Base-by-base conservation (phyloP, 2,888 invertebrate species). In the Griposia aprilina region DNA sequence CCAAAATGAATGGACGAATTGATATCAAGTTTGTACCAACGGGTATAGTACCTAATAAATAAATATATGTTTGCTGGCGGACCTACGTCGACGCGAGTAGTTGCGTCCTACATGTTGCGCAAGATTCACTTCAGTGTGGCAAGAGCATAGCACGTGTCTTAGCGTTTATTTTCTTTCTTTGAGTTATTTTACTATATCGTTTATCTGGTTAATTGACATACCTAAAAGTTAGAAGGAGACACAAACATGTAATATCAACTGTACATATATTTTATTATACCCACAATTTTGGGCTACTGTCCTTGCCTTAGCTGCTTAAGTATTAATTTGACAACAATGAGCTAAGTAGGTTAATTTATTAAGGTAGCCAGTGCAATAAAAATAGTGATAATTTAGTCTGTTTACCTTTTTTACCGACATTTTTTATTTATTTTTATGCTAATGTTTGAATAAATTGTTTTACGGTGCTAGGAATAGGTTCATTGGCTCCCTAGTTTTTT, bases 401-500 rank as follows among this genome's bases (percentile, higher is more conserved):
- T 55, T 73, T 15, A 76, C 20, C 1, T 17, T 36, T 59, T 48
- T 7, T 30, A 26, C 17, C 2, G 41, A 65, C 17, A 50, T 50
- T 60, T 59, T 36, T 0, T 1, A 30, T n/a, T 36, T 75, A 23
- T 10, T 10, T 2, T 30, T 74, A 74, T 30, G 74, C 11, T 23
- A 41, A 76, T 41, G 4, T 13, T 50, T 26, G 13, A 26, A 41
- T 26, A 30, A 7, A 26, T 15, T 17, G 8, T 36, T 30, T 26
- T 1, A 23, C 45, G 23, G 6, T 4, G 10, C 0, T n/a, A n/a
- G 45, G 23, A 75, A 62, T n/a, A 10, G 1, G 26, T 41, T 62
- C 17, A 50, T 17, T 45, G 48, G 4, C 0, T 13, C 60, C 50
- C 60, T 52, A n/a, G 75, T 77, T 76, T 76, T 48, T 30, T 23